Percentiles rank a stretch among this genome's conserved stretches.
phyloP scores from a whole-genome alignment of 1,140 invertebrate genomes.

The Sycophaga agraensis region DNA sequence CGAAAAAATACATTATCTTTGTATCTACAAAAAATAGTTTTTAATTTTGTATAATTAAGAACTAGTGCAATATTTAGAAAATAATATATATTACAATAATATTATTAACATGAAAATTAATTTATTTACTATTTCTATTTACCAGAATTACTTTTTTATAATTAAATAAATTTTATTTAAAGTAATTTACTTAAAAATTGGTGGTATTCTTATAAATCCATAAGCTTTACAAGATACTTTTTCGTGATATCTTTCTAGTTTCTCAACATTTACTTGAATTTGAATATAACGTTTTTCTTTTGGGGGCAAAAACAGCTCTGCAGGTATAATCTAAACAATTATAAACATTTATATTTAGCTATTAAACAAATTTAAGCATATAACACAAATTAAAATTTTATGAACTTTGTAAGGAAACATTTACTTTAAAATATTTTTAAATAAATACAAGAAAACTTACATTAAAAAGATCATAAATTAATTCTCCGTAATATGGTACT shows the following conservation, averaged over 20 bases:
- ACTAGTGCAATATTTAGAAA: too few relatives aligned
- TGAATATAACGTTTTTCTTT: slow-evolving; percentile 26
- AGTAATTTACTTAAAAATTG: slow-evolving; percentile 32
- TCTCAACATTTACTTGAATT: slow-evolving; percentile 27
- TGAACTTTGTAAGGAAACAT: too few relatives aligned
- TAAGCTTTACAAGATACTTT: slow-evolving; percentile 27
- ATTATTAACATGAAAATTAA: neutral
- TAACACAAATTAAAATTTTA: too few relatives aligned
- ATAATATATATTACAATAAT: neutral
- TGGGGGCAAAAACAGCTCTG: slow-evolving; percentile 34
- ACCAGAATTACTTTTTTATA: neutral
- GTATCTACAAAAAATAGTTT: slow-evolving; percentile 17
- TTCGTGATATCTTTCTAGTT: neutral
- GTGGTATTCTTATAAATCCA: slow-evolving; percentile 35
- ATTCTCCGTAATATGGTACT: slow-evolving; percentile 31
- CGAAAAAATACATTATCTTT: slow-evolving; percentile 30
- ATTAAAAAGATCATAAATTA: slow-evolving; percentile 14
- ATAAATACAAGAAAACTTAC: slow-evolving; percentile 20
- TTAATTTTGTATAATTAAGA: too few relatives aligned
- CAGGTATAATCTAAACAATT: slow-evolving; percentile 31
- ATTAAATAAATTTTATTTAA: neutral
- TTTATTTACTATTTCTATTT: neutral
- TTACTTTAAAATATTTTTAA: neutral
- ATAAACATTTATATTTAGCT: neutral
- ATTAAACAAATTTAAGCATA: neutral